Conservation (phyloP, 2,113 vertebrate genomes). For the Chaenogobius annularis region DNA sequence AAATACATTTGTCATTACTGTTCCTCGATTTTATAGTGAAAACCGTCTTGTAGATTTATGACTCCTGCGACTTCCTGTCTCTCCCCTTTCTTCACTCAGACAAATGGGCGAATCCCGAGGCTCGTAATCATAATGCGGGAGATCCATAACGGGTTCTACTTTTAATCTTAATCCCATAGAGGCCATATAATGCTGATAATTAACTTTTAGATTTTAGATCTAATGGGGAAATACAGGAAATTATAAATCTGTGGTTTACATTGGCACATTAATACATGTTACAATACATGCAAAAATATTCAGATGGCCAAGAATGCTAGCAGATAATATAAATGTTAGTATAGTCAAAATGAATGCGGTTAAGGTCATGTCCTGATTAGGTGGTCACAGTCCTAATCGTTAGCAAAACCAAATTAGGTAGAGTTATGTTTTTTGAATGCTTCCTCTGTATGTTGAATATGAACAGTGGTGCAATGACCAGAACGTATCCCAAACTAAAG, state of each 20-base stretch:
- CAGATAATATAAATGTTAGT: too few species aligned
- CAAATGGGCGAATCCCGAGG: constrained; percentile 23
- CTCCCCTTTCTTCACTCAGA: constrained; percentile 9
- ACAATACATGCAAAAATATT: too few species aligned
- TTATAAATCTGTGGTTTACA: too few species aligned
- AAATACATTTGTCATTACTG: constrained; percentile 1
- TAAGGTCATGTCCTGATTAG: background rate
- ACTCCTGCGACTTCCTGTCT: constrained; percentile 8
- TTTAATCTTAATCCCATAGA: constrained; percentile 34
- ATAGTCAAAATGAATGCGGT: background rate
- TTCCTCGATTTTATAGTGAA: constrained; percentile 16
- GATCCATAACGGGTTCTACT: constrained; percentile 32
- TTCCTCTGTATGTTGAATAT: background rate
- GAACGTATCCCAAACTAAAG: background rate
- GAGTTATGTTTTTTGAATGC: background rate
- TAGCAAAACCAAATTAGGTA: too few species aligned
- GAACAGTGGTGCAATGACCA: background rate
- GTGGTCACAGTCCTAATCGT: background rate
- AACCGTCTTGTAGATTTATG: constrained; percentile 30
- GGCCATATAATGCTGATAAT: constrained; percentile 41
- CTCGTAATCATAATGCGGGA: constrained; percentile 22
- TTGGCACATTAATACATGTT: too few species aligned
- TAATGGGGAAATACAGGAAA: too few species aligned
- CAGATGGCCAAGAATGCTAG: too few species aligned
- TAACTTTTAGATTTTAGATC: constrained; percentile 51